These are phyloP conservation scores for Atta texana DNA, from an alignment of 1,140 invertebrate genomes.

Conservation along the genomic window DNA sequence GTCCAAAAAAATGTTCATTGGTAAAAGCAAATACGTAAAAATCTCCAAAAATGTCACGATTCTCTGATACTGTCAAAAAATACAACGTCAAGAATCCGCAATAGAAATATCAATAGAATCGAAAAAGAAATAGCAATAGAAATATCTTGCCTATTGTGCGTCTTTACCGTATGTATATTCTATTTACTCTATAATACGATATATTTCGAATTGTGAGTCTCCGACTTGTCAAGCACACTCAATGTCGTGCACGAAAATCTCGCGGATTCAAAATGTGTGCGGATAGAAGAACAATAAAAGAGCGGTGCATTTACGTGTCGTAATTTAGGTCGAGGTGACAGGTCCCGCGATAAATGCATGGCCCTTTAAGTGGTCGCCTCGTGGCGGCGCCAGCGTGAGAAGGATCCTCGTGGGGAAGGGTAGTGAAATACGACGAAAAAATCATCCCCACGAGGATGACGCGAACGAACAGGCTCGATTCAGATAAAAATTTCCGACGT, in stretches of 20 bases:
- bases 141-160: not conserved
- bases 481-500: constrained; percentile 77
- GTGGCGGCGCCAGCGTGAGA: constrained; percentile 22
- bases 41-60: constrained; percentile 32
- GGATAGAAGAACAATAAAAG: constrained; percentile 36
- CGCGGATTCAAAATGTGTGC: constrained; percentile 2
- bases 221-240: not conserved
- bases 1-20: constrained; percentile 5
- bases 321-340: constrained; percentile 38
- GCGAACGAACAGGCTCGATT: constrained; percentile 56
- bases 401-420: constrained; percentile 28
- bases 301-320: constrained; percentile 27
- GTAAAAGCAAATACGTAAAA: constrained; percentile 45
- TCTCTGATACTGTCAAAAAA: constrained; percentile 30
- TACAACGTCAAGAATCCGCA: constrained; percentile 2
- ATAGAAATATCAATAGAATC: constrained; percentile 22
- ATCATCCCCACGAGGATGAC: constrained; percentile 61
- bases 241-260: constrained; percentile 7
- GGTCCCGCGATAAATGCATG: constrained; percentile 67
- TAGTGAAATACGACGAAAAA: constrained; percentile 75
- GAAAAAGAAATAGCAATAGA: constrained; percentile 10
- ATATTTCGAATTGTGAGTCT: constrained; percentile 1
- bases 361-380: constrained; percentile 63
- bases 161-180: constrained; percentile 3
- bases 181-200: not conserved